Base-by-base conservation (phyloP, 2,113 vertebrate species). In the Stegostoma tigrinum region DNA sequence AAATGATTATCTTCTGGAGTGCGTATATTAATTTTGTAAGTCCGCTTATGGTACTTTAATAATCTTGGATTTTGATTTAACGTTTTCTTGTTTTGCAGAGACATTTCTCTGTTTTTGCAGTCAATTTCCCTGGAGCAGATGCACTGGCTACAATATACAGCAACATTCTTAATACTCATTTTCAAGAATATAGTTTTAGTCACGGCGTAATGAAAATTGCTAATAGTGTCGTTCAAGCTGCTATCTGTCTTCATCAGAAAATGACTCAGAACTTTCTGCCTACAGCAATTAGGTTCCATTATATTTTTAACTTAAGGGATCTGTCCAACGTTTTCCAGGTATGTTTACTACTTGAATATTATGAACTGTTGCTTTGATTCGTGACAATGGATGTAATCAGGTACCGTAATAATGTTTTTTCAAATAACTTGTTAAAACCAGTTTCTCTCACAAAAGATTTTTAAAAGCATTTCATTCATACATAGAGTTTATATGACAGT, bases 201-300 rank as follows among this genome's bases (percentile, higher is more conserved):
- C 98, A 97, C 1, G 97, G 97, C 2, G 97, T 98, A 95, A 97
- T 97, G 91, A 98, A 97, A 96, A 97, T 97, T 96, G 96, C 98
- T 7, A 97, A 96, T 70, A 97, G 96, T 48, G 96, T 98, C 61
- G 95, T 96, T 75, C 97, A 98, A 97, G 97, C 97, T 96, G 96
- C 97, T 83, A 97, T 98, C 96, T 98, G 96, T 96, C 97, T 98
- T 94, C 97, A 98, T 96, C 98, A 98, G 96, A 98, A 98, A 97
- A 97, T 97, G 97, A 97, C 96, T 48, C 97, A 98, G 96, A 98
- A 98, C 97, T 98, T 98, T 96, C 97, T 98, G 61, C 97, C 97
- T 27, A 98, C 97, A 45, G 97, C 97, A 61, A 98, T 98, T 95
- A 97, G 97, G 96, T 98, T 98, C 96, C 98, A 97, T 97, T 98